A percentile compares a stretch with the other conserved stretches of the same genome.
Conservation (phyloP, 2,797 vertebrate genomes). For the Synanceia verrucosa region DNA sequence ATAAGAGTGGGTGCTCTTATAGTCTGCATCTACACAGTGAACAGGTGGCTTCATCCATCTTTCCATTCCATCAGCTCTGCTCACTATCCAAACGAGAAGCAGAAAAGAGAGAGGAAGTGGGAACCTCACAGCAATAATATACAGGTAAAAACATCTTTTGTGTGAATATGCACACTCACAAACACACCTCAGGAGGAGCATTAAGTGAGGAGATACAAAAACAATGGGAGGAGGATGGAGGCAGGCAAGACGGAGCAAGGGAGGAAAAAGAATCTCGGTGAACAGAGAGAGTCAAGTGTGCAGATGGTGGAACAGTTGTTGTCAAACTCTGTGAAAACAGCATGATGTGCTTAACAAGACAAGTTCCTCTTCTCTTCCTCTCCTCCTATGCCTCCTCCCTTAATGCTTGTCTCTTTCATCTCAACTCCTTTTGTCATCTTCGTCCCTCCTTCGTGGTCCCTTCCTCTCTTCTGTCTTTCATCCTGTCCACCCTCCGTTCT, state of each 20-base stretch:
- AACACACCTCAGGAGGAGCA: neutral
- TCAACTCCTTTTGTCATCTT: neutral
- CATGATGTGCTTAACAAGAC: conserved; percentile 26
- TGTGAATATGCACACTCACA: conserved; percentile 6
- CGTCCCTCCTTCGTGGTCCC: conserved; percentile 7
- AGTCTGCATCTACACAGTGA: neutral
- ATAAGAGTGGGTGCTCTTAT: neutral
- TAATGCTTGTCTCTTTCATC: neutral
- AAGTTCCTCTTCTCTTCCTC: neutral
- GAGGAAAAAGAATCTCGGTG: neutral
- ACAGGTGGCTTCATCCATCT: neutral
- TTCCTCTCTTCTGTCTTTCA: neutral
- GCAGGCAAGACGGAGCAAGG: neutral
- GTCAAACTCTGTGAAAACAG: conserved; percentile 31
- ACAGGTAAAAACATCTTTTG: neutral
- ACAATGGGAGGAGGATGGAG: neutral
- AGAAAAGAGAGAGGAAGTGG: neutral
- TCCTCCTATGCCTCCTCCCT: neutral
- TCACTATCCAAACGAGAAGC: neutral
- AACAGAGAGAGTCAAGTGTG: conserved; percentile 7
- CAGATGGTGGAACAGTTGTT: conserved; percentile 53
- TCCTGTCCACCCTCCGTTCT: neutral
- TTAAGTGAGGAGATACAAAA: neutral
- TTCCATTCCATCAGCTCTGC: neutral
- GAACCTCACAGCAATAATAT: neutral